Evolutionary conservation across 2,797 vertebrate species (phyloP).

Genomic region (Pitangus sulphuratus): DNA sequence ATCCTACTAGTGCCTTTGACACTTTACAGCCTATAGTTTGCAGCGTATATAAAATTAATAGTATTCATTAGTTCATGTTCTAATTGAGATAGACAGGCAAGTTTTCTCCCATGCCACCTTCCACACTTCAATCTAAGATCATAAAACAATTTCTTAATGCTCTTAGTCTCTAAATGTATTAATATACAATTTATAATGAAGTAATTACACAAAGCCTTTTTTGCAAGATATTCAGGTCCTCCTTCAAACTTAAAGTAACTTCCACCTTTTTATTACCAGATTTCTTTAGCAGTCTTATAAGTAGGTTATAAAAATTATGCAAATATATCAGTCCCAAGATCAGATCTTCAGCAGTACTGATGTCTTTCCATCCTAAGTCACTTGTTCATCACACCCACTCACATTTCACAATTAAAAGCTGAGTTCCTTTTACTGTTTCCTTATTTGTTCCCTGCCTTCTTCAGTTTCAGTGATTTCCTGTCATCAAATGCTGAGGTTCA

Average conservation of each 20-base stretch:
- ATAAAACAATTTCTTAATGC: background rate
- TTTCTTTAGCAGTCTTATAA: background rate
- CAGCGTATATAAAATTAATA: background rate
- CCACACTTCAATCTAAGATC: background rate
- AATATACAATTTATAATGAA: background rate
- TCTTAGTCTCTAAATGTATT: background rate
- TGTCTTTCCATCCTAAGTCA: background rate
- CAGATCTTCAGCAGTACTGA: background rate
- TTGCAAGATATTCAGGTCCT: background rate
- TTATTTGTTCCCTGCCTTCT: background rate
- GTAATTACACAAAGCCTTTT: background rate
- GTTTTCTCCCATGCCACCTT: background rate
- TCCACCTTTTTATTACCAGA: background rate
- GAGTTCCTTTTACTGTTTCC: background rate
- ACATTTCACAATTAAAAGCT: background rate
- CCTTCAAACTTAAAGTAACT: background rate
- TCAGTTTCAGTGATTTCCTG: background rate
- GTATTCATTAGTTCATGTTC: background rate
- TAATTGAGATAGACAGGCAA: background rate
- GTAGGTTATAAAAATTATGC: background rate
- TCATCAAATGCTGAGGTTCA: background rate
- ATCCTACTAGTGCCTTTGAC: background rate
- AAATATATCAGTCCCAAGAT: background rate
- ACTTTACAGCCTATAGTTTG: background rate
- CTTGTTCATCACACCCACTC: background rate